phyloP scores from a whole-genome alignment of 2,888 invertebrate genomes.

The Agriopis aurantiaria region DNA sequence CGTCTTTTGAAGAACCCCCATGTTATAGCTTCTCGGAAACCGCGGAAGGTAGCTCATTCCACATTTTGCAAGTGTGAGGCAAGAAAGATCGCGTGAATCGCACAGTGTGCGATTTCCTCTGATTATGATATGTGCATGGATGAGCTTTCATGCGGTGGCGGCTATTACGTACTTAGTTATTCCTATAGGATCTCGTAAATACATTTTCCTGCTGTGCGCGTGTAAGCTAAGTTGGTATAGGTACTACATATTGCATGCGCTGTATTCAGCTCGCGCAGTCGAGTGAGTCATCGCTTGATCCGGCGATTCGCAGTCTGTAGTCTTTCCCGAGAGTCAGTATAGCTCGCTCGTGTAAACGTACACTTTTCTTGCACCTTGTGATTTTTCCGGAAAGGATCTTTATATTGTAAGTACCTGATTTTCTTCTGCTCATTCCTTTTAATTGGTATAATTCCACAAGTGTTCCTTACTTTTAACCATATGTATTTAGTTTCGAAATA shows the following conservation, averaged over 20 bases:
- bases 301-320: slow-evolving; percentile 53
- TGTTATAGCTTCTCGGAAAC: too few relatives aligned
- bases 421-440: not conserved
- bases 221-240: not conserved
- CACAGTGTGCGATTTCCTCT: too few relatives aligned
- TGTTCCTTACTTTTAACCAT: not conserved
- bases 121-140: too few relatives aligned
- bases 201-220: slow-evolving; percentile 6
- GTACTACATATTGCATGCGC: slow-evolving; percentile 11
- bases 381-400: slow-evolving; percentile 31
- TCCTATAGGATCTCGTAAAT: not conserved
- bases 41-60: too few relatives aligned
- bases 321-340: slow-evolving; percentile 49
- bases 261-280: slow-evolving; percentile 39
- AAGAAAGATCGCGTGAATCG: too few relatives aligned
- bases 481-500: not conserved
- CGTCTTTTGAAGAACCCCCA: too few relatives aligned
- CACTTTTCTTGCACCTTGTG: slow-evolving; percentile 45
- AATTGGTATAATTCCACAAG: not conserved
- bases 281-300: slow-evolving; percentile 56
- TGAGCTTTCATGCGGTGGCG: too few relatives aligned
- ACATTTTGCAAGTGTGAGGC: too few relatives aligned
- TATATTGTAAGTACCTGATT: slow-evolving; percentile 48
- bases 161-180: not conserved
- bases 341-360: slow-evolving; percentile 57